Evolutionary conservation across 2,113 vertebrate genomes (phyloP).

Genomic region (Benitochromis conjunctus): DNA sequence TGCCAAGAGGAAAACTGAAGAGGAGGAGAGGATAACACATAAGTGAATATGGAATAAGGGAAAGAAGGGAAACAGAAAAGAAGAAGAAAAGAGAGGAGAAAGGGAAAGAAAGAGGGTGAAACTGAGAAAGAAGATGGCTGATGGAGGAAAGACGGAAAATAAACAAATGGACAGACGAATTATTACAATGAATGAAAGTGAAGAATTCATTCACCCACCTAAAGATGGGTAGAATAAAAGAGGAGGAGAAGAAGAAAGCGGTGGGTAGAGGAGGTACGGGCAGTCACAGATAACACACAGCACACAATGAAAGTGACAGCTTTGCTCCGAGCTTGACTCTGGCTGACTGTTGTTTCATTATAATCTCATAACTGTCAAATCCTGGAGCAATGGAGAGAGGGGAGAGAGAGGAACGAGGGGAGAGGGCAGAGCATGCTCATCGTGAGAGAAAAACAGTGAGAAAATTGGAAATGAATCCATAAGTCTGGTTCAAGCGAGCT

Average conservation of each 20-base stretch:
- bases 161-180: neutral
- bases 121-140: neutral
- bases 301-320: conserved; percentile 60
- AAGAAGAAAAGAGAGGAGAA: neutral
- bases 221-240: conserved; percentile 3
- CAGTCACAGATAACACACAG: conserved; percentile 47
- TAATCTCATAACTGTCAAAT: conserved; percentile 67
- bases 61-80: neutral
- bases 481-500: conserved; percentile 17
- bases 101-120: neutral
- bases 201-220: neutral
- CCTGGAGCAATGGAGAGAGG: conserved; percentile 1
- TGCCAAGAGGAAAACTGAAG: neutral
- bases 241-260: conserved; percentile 4
- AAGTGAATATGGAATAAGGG: neutral
- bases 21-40: neutral
- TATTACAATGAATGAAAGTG: neutral
- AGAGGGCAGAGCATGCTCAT: neutral
- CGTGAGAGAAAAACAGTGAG: neutral
- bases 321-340: conserved; percentile 47
- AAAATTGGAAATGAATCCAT: conserved; percentile 33
- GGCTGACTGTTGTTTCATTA: conserved; percentile 64
- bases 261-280: conserved; percentile 1
- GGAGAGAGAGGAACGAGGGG: neutral
- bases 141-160: neutral